These are phyloP conservation scores for Falco columbarius DNA, from an alignment of 2,797 vertebrate genomes.

Conservation along the genomic window DNA sequence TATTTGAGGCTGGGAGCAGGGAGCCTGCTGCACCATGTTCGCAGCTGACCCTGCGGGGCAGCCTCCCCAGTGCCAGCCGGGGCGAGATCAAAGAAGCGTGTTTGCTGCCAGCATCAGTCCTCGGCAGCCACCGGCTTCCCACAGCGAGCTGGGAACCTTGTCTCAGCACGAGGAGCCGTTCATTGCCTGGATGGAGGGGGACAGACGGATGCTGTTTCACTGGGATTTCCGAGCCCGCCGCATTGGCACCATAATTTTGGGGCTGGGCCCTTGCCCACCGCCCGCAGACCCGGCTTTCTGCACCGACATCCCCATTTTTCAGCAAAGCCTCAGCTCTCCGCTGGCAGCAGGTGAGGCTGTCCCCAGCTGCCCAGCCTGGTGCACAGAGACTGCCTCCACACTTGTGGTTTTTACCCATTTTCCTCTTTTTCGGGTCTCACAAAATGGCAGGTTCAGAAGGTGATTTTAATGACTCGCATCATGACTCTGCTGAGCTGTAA, in stretches of 20 bases:
- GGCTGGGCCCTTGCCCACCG: neutral
- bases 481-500: neutral
- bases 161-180: neutral
- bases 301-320: neutral
- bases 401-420: neutral
- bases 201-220: neutral
- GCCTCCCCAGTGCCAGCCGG: neutral
- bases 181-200: neutral
- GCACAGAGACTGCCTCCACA: neutral
- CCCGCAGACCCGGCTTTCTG: neutral
- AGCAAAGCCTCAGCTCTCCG: neutral
- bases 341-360: neutral
- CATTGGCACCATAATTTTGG: rapidly evolving
- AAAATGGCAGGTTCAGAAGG: neutral
- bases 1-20: constrained; percentile 46
- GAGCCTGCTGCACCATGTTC: neutral
- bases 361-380: neutral
- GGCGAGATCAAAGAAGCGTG: neutral
- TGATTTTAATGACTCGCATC: neutral
- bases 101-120: neutral
- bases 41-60: neutral
- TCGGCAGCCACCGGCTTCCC: neutral
- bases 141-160: neutral
- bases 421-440: neutral
- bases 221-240: neutral